Percentiles rank a stretch among this genome's conserved stretches.
Conservation (phyloP, 2,113 vertebrate genomes). For the Cairina moschata region DNA sequence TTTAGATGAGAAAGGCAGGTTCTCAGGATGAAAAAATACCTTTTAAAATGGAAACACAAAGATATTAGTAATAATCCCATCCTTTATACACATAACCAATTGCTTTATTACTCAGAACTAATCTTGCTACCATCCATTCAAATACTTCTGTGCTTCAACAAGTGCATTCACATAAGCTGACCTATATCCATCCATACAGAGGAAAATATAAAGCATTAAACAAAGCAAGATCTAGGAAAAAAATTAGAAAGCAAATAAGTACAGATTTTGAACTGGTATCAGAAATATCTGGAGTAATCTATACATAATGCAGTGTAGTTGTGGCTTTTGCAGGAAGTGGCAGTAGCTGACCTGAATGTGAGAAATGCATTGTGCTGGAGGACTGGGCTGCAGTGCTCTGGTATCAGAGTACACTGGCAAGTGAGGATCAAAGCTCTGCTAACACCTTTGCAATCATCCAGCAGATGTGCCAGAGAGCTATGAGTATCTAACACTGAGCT, state of each 20-base stretch:
- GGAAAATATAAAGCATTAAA: no score
- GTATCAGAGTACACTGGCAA: not conserved
- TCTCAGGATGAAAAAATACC: fast-evolving
- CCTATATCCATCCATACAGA: not conserved
- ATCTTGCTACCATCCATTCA: not conserved
- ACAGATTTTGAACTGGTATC: not conserved
- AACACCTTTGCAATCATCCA: not conserved
- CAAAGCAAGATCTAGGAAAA: not conserved
- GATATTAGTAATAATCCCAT: not conserved
- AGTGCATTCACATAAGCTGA: not conserved
- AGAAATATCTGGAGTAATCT: not conserved
- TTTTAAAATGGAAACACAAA: not conserved
- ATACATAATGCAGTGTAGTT: not conserved
- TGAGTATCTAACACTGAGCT: not conserved
- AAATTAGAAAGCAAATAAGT: not conserved
- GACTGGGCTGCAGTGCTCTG: no score
- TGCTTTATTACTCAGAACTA: not conserved
- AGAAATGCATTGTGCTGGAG: not conserved
- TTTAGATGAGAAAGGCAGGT: not conserved
- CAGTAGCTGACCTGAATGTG: not conserved
- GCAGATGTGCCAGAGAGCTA: not conserved
- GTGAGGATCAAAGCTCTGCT: not conserved
- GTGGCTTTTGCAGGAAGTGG: not conserved
- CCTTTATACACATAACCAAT: not conserved
- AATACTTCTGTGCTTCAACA: not conserved